Base-by-base conservation (phyloP, 2,113 vertebrate genomes). In the Lanius collurio region DNA sequence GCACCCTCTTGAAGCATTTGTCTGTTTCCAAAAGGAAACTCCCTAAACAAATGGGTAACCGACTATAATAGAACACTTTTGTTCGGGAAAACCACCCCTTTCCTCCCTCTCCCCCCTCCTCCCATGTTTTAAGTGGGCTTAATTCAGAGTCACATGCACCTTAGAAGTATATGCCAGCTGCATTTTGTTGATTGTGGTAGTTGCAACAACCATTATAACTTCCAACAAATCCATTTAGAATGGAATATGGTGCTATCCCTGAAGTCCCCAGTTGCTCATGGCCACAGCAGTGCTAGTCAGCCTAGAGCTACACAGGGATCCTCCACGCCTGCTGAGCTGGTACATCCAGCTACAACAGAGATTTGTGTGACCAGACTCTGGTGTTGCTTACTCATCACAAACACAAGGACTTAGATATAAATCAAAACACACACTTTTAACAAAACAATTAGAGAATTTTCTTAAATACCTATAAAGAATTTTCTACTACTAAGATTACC, bases 61-160 rank as follows among this genome's bases (percentile, higher is more conserved):
- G 9, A 57, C 69, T 50, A 0, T 4, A 76, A 52, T 2, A 52
- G 27, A 1, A 60, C 14, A 28, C 24, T 64, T 80, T n/a, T 23
- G 8, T 46, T 27, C 80, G 84, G 26, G 6, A 84, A 83, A 53
- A 24, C 65, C 73, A 60, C 31, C 83, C 76, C 27, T 31, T 55
- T 67, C 64, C 59, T 80, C 80, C 86, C 82, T 67, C 80, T 81
- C 87, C 88, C 53, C 69, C 79, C 90, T 42, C 92, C 87, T 77
- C 90, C 91, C 86, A 20, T 22, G 23, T 47, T 65, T 39, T 13
- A 89, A 50, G 11, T 20, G 17, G 37, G 8, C 33, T 74, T 27
- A 53, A 59, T 53, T 82, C 57, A 55, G 53, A 83, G 27, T 46
- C 79, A 52, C 21, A 77, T 33, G 28, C 39, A 63, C 23, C 46